Conservation (phyloP, 1,140 invertebrate species). For the Bombus affinis region DNA sequence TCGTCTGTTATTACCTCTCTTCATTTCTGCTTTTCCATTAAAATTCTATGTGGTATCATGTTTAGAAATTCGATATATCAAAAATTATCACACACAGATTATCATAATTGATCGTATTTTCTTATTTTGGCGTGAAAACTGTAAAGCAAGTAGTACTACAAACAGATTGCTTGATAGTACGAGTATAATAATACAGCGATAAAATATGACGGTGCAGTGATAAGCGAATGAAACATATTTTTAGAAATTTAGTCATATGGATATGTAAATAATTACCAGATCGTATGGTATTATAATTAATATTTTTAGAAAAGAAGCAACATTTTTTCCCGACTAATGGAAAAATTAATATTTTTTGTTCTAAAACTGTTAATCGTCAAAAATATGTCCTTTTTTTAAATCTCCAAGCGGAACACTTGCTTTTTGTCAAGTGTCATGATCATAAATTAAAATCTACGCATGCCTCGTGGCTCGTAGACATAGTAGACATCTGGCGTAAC, state of each 20-base stretch:
- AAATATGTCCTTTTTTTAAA: not conserved
- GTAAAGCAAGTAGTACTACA: no score
- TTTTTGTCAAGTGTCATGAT: conserved; percentile 39
- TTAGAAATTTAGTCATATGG: no score
- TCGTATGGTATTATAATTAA: no score
- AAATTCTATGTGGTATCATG: not conserved
- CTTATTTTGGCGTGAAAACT: no score
- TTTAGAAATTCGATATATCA: not conserved
- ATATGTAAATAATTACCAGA: not conserved
- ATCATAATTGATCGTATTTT: no score
- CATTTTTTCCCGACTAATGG: no score
- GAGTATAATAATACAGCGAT: no score
- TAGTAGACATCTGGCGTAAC: conserved; percentile 63
- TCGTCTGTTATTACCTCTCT: not conserved
- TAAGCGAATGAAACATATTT: not conserved
- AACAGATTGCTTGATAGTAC: no score
- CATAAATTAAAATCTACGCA: conserved; percentile 42
- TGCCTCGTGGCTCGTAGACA: conserved; percentile 35
- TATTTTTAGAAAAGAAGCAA: no score
- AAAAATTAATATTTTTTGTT: no score
- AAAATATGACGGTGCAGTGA: not conserved
- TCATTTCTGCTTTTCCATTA: not conserved
- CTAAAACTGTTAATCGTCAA: not conserved
- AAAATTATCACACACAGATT: not conserved
- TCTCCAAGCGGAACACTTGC: not conserved